Conservation (phyloP, 1,140 invertebrate genomes). For the Rhyacophila brunnea region DNA sequence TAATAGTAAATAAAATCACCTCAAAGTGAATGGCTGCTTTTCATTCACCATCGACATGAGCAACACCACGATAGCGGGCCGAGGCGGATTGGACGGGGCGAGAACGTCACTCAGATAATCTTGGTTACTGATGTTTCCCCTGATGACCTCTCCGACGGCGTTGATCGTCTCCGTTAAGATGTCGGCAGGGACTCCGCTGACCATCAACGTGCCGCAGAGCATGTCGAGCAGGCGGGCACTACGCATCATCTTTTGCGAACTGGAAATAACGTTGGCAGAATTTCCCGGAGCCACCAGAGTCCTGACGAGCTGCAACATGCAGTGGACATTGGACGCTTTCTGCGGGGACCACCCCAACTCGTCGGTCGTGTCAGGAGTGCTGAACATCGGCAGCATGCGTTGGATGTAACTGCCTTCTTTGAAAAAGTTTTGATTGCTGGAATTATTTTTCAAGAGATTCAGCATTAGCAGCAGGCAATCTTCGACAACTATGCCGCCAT, state of each 20-base stretch:
- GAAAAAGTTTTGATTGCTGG: constrained; percentile 98
- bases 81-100: constrained; percentile 88
- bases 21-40: constrained; percentile 88
- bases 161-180: constrained; percentile 95
- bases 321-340: constrained; percentile 92
- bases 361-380: constrained; percentile 66
- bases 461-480: constrained; percentile 95
- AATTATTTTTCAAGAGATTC: constrained; percentile 92
- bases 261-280: constrained; percentile 67
- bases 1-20: constrained; percentile 45
- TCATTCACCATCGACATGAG: constrained; percentile 99
- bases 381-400: constrained; percentile 83
- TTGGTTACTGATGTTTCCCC: constrained; percentile 89
- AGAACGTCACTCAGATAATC: constrained; percentile 88
- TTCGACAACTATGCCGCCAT: constrained; percentile 97
- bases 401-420: constrained; percentile 96
- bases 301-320: constrained; percentile 86
- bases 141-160: constrained; percentile 91
- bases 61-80: constrained; percentile 90
- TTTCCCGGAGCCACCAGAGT: constrained; percentile 88
- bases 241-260: constrained; percentile 88
- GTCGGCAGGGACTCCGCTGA: constrained; percentile 93
- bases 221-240: constrained; percentile 78
- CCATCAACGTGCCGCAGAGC: constrained; percentile 90
- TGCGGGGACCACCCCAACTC: constrained; percentile 88